Evolutionary conservation across 1,140 invertebrate genomes (phyloP).

Genomic region (Thaumatotibia leucotreta): DNA sequence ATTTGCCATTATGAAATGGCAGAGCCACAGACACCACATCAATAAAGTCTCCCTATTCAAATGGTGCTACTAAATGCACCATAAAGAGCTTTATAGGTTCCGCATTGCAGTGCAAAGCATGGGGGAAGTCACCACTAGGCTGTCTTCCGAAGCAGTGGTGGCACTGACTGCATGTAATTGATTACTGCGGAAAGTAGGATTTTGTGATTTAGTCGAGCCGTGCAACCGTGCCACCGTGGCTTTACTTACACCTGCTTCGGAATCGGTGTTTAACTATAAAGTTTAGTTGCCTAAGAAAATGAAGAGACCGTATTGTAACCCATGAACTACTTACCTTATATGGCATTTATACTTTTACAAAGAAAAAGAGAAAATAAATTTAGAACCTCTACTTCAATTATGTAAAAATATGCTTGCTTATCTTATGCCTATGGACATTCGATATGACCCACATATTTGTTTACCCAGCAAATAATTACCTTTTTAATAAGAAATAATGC

Average conservation of each 20-base stretch:
- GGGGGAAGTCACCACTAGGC: conserved; percentile 1
- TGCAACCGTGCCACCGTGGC: not conserved
- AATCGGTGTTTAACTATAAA: not conserved
- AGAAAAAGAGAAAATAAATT: too few species aligned
- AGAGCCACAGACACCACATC: too few species aligned
- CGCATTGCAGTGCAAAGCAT: conserved; percentile 7
- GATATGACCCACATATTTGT: too few species aligned
- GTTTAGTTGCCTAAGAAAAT: not conserved
- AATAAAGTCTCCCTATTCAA: not conserved
- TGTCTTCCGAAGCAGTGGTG: not conserved
- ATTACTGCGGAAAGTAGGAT: conserved; percentile 3
- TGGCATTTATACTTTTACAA: too few species aligned
- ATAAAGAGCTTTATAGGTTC: conserved; percentile 8
- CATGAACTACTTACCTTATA: too few species aligned
- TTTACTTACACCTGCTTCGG: not conserved
- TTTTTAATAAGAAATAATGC: too few species aligned
- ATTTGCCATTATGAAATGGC: too few species aligned
- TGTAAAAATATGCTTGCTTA: too few species aligned
- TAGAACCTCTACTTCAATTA: too few species aligned
- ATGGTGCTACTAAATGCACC: conserved; percentile 1
- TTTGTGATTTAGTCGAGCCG: not conserved
- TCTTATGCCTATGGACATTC: too few species aligned
- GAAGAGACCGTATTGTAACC: too few species aligned
- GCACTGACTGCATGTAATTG: conserved; percentile 4
- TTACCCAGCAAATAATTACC: too few species aligned